Evolutionary conservation across 2,797 vertebrate genomes (phyloP).

Genomic region (Pangasius larnaudii): DNA sequence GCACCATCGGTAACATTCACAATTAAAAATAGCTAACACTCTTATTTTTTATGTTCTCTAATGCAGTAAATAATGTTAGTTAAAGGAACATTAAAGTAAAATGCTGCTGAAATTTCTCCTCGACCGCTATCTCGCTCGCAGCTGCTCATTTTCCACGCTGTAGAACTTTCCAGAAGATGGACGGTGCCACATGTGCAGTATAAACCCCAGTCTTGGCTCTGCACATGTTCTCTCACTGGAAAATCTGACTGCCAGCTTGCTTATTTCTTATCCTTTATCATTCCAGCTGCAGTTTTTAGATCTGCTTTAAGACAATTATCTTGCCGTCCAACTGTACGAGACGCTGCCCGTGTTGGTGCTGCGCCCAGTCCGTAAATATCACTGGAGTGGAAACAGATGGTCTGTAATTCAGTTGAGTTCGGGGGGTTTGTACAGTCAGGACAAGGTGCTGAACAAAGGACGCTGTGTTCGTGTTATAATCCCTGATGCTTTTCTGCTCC

Average conservation of each 20-base stretch:
- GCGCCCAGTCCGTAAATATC: slow-evolving; percentile 36
- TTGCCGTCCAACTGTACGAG: background rate
- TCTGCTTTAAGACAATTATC: slow-evolving; percentile 39
- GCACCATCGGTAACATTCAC: background rate
- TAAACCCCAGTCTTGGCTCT: slow-evolving; percentile 17
- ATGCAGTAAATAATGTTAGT: slow-evolving; percentile 29
- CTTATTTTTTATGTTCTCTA: background rate
- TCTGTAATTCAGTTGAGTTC: slow-evolving; percentile 42
- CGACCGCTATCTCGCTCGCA: background rate
- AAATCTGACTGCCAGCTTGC: slow-evolving; percentile 62
- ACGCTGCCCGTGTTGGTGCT: slow-evolving; percentile 42
- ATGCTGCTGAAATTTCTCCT: slow-evolving; percentile 28
- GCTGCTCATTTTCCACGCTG: slow-evolving; percentile 22
- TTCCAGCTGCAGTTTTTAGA: slow-evolving; percentile 58
- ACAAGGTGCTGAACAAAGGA: slow-evolving; percentile 22
- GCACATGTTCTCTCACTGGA: slow-evolving; percentile 56
- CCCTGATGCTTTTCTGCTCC: background rate
- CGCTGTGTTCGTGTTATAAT: background rate
- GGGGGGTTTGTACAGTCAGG: slow-evolving; percentile 22
- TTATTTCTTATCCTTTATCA: slow-evolving; percentile 39
- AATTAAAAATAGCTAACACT: background rate
- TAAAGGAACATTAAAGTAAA: background rate
- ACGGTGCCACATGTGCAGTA: slow-evolving; percentile 60
- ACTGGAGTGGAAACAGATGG: slow-evolving; percentile 69
- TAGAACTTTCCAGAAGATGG: slow-evolving; percentile 12